phyloP scores from a whole-genome alignment of 2,888 invertebrate genomes.

The Dicroscelio sp. region DNA sequence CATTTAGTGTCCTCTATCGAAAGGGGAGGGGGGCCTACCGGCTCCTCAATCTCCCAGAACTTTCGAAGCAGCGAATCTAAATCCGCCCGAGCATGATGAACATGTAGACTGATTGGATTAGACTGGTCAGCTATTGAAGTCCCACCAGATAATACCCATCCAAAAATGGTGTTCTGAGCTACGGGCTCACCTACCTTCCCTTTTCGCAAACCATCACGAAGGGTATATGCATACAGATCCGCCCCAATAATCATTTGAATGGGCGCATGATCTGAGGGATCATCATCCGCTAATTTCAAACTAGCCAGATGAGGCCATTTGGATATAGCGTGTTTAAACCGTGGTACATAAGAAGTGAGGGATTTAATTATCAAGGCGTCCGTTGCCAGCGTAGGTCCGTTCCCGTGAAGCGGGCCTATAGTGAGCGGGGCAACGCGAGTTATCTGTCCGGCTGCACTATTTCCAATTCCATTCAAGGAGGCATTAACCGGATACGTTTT shows the following conservation, averaged over 20 bases:
- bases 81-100: not conserved
- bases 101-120: too few relatives aligned
- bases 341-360: not conserved
- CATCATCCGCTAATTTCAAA: not conserved
- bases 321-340: not conserved
- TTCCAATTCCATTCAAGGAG: not conserved
- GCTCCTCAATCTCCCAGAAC: not conserved
- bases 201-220: not conserved
- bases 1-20: not conserved
- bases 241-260: not conserved
- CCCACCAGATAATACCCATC: not conserved
- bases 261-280: not conserved
- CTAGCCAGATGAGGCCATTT: not conserved
- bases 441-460: not conserved
- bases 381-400: not conserved
- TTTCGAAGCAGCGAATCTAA: not conserved
- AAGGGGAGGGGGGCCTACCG: not conserved
- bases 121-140: not conserved
- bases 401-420: not conserved
- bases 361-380: not conserved
- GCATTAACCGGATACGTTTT: not conserved
- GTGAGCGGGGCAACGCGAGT: not conserved
- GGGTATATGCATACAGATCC: constrained; percentile 10
- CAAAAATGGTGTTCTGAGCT: too few relatives aligned
- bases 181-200: not conserved